phyloP scores from a whole-genome alignment of 2,888 invertebrate species.

The Polylopha cassiicola region DNA sequence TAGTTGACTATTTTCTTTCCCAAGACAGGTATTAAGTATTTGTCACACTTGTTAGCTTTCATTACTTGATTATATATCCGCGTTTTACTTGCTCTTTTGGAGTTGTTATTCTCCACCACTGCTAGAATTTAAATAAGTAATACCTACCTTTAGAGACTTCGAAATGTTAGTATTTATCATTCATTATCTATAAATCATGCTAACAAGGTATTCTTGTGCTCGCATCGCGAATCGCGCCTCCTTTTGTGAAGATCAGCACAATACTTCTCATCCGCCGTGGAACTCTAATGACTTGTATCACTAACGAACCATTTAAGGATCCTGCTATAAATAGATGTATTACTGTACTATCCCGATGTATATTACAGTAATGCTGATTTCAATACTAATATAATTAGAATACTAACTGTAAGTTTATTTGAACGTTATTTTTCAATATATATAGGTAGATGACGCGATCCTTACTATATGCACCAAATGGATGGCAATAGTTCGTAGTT shows the following conservation, averaged over 20 bases:
- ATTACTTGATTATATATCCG: constrained; percentile 7
- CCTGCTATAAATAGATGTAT: not conserved
- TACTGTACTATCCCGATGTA: not conserved
- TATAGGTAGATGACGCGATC: too few species aligned
- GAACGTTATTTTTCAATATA: too few species aligned
- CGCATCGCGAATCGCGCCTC: constrained; percentile 34
- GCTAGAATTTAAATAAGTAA: too few species aligned
- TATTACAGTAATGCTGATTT: too few species aligned
- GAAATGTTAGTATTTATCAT: constrained; percentile 38
- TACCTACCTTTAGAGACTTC: constrained; percentile 24
- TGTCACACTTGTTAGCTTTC: constrained; percentile 8
- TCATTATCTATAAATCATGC: constrained; percentile 46
- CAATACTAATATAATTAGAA: too few species aligned
- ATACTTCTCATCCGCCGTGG: constrained; percentile 32
- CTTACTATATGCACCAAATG: too few species aligned
- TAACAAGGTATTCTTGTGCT: constrained; percentile 52
- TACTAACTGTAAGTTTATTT: too few species aligned
- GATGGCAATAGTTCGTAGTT: too few species aligned
- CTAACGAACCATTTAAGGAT: constrained; percentile 43
- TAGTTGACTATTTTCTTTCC: too few species aligned
- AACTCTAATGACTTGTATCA: constrained; percentile 42
- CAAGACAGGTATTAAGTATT: too few species aligned
- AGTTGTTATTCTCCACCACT: too few species aligned
- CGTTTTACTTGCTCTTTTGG: constrained; percentile 14
- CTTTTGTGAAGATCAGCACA: constrained; percentile 39